Evolutionary conservation across 2,113 vertebrate genomes (phyloP).

Genomic region (Tinamus guttatus): DNA sequence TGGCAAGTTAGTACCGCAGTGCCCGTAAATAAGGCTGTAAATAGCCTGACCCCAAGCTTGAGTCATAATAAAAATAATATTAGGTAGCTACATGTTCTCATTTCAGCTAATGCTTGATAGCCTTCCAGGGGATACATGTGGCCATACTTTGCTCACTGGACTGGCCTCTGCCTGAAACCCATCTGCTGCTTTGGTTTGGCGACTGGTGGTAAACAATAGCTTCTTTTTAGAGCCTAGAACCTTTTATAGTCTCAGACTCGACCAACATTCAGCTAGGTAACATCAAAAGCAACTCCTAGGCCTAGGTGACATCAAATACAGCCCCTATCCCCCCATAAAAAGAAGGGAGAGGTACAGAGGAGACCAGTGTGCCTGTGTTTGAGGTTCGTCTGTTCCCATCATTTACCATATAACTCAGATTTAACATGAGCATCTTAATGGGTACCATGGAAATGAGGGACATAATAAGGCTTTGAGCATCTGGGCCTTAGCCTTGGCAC

Average conservation of each 20-base stretch:
- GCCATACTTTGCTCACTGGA: neutral
- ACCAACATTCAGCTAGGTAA: neutral
- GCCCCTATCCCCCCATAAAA: neutral
- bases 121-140: neutral
- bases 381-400: neutral
- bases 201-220: neutral
- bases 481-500: neutral
- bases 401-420: neutral
- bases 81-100: neutral
- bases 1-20: neutral
- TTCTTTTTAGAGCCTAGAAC: neutral
- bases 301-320: neutral
- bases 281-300: neutral
- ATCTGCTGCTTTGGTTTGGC: neutral
- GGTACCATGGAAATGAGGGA: neutral
- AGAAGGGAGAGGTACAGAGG: neutral
- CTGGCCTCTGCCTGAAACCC: neutral
- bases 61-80: constrained; percentile 30
- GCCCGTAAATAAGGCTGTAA: neutral
- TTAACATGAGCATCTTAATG: neutral
- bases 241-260: neutral
- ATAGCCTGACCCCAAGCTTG: neutral
- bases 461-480: neutral
- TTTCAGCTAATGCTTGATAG: neutral
- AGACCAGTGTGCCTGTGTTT: neutral